Percentiles rank a stretch among this genome's conserved stretches.
Conservation (phyloP, 2,797 vertebrate genomes). For the Ibycter americanus region DNA sequence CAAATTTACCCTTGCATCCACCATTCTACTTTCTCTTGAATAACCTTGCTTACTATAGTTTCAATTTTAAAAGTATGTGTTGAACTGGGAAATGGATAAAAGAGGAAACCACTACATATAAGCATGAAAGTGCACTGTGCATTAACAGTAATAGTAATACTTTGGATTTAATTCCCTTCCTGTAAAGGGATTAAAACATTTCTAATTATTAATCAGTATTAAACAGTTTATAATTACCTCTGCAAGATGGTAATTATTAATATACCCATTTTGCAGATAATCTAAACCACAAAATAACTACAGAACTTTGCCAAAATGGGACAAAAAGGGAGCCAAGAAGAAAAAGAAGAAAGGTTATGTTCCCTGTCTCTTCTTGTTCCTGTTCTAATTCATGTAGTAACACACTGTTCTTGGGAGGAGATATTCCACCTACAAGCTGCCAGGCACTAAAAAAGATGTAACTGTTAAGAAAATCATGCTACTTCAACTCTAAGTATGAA, state of each 20-base stretch:
- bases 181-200: constrained; percentile 57
- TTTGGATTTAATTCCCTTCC: constrained; percentile 52
- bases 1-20: neutral
- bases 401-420: neutral
- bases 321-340: neutral
- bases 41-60: constrained; percentile 35
- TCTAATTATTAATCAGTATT: constrained; percentile 62
- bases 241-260: constrained; percentile 49
- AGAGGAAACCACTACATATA: constrained; percentile 7
- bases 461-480: neutral
- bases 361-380: neutral
- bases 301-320: neutral
- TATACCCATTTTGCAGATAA: constrained; percentile 25
- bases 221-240: constrained; percentile 56
- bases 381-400: neutral
- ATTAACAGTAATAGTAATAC: constrained; percentile 40
- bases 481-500: neutral
- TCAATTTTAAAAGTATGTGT: constrained; percentile 2
- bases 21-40: constrained; percentile 8
- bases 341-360: neutral
- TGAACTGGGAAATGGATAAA: constrained; percentile 22
- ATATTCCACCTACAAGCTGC: neutral
- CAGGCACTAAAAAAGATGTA: neutral
- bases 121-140: constrained; percentile 28
- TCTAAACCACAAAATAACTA: constrained; percentile 1